Conservation (phyloP, 37 sponge, comb jelly and placozoan genomes). For the Bolinopsis microptera region DNA sequence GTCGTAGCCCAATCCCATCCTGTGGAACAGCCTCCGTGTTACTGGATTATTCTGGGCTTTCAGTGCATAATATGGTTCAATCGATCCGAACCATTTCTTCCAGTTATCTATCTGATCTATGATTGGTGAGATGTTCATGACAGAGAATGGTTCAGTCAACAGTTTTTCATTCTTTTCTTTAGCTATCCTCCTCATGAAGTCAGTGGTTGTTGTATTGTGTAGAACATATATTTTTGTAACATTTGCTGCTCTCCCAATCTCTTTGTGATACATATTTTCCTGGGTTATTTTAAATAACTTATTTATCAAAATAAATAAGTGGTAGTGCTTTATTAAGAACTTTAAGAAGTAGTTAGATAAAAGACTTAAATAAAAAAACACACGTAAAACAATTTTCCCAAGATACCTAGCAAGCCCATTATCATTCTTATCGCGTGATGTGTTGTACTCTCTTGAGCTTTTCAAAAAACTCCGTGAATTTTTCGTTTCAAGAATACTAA, state of each 20-base stretch:
- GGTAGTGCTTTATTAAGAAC: too few relatives aligned
- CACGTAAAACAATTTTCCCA: too few relatives aligned
- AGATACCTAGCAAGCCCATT: too few relatives aligned
- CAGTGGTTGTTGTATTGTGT: neutral
- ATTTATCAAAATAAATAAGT: too few relatives aligned
- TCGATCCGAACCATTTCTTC: constrained; percentile 3
- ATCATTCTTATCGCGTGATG: too few relatives aligned
- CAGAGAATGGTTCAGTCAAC: neutral
- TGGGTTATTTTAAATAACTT: too few relatives aligned
- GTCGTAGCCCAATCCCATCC: constrained; percentile 11
- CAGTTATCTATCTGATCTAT: neutral
- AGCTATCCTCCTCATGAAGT: neutral
- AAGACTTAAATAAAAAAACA: too few relatives aligned
- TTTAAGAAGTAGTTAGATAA: too few relatives aligned
- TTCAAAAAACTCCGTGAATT: too few relatives aligned
- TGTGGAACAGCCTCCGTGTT: neutral
- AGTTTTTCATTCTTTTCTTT: neutral
- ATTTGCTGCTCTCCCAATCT: neutral
- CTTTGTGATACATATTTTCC: too few relatives aligned
- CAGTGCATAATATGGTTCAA: constrained; percentile 2
- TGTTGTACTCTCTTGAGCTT: too few relatives aligned
- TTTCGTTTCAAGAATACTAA: too few relatives aligned
- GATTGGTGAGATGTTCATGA: neutral
- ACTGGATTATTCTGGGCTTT: neutral
- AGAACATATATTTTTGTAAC: neutral